A percentile compares a stretch with the other conserved stretches of the same genome.
These are phyloP conservation scores for Drosophila meridiana DNA, from an alignment of 2,888 invertebrate genomes.

Conservation along the genomic window DNA sequence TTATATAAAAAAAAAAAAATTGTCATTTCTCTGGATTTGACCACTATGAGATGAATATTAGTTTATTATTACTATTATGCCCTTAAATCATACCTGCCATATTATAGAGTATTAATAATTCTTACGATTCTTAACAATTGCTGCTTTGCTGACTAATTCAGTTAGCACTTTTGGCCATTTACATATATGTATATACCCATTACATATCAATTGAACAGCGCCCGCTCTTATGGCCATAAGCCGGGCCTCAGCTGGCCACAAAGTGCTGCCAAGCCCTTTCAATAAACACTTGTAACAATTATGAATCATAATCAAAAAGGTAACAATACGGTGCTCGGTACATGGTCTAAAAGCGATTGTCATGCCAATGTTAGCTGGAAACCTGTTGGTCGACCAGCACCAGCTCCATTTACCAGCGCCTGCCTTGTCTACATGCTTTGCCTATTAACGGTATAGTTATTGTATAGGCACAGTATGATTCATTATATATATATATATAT, in stretches of 20 bases:
- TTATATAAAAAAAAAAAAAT: no score
- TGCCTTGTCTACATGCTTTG: slow-evolving; percentile 69
- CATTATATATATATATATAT: slow-evolving; percentile 32
- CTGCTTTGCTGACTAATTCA: slow-evolving; percentile 66
- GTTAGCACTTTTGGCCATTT: slow-evolving; percentile 61
- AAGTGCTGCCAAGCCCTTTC: slow-evolving; percentile 67
- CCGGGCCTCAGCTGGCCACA: slow-evolving; percentile 2
- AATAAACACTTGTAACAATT: slow-evolving; percentile 77
- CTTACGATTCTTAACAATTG: slow-evolving; percentile 4
- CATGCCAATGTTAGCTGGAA: slow-evolving; percentile 41
- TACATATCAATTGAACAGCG: slow-evolving; percentile 66
- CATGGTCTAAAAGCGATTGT: slow-evolving; percentile 46
- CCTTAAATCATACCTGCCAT: not conserved
- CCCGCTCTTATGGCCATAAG: not conserved
- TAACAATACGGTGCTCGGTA: slow-evolving; percentile 50
- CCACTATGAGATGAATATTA: no score
- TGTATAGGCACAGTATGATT: slow-evolving; percentile 54
- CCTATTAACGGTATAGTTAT: slow-evolving; percentile 68
- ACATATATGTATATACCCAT: slow-evolving; percentile 53
- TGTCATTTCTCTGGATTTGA: no score
- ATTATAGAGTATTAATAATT: not conserved
- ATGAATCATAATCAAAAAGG: slow-evolving; percentile 75
- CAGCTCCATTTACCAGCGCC: not conserved
- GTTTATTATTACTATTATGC: no score
- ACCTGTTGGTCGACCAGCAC: slow-evolving; percentile 61